A percentile compares a stretch with the other conserved stretches of the same genome.
phyloP scores from a whole-genome alignment of 2,888 invertebrate genomes.

The Dryadula phaetusa region DNA sequence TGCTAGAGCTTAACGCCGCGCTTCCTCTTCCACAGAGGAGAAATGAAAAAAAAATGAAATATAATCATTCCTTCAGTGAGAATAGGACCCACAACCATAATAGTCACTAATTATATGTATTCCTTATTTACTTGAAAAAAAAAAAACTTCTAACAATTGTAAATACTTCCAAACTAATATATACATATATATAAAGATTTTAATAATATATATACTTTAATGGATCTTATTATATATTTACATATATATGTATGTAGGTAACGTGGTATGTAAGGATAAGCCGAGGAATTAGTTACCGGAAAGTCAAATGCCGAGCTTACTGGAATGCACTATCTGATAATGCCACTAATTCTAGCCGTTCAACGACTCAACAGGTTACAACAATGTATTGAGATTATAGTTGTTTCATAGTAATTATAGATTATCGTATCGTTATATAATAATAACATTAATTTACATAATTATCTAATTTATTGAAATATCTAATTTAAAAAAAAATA shows the following conservation, averaged over 20 bases:
- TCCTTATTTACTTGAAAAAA: no score
- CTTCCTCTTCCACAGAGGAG: no score
- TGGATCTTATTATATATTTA: neutral
- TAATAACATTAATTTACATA: neutral
- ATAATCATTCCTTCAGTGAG: no score
- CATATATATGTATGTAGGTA: neutral
- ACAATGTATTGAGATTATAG: slow-evolving; percentile 6
- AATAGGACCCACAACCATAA: no score
- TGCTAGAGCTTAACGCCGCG: no score
- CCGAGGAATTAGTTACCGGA: slow-evolving; percentile 9
- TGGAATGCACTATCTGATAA: slow-evolving; percentile 27
- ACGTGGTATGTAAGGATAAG: slow-evolving; percentile 1
- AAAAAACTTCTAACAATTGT: no score
- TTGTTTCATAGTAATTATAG: neutral
- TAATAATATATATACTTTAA: neutral
- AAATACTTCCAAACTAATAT: no score
- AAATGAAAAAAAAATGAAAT: no score
- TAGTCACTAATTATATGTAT: no score
- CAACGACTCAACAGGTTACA: slow-evolving; percentile 31
- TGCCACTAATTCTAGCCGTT: slow-evolving; percentile 29
- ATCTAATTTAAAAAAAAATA: no score
- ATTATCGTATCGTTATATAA: neutral
- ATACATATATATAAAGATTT: no score
- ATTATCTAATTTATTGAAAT: neutral
- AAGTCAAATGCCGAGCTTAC: slow-evolving; percentile 26